Conservation (phyloP, 2,797 vertebrate genomes). For the Dermochelys coriacea region DNA sequence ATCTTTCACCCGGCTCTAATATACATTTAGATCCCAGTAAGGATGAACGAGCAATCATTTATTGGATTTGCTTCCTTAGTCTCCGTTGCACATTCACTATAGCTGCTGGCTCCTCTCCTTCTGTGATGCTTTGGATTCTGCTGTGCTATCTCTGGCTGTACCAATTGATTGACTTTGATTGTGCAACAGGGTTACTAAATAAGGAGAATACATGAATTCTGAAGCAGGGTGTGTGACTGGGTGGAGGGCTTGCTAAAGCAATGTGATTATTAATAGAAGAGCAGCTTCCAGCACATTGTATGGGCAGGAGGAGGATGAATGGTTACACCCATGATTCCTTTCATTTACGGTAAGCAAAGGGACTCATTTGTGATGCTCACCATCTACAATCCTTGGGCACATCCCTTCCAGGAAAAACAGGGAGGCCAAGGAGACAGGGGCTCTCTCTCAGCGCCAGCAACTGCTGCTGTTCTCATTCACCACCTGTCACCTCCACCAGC, state of each 20-base stretch:
- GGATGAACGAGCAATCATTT: fast-evolving
- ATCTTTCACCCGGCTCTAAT: not conserved
- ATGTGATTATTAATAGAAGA: slow-evolving; percentile 36
- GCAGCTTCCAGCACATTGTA: not conserved
- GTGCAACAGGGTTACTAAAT: slow-evolving; percentile 57
- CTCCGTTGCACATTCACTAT: fast-evolving
- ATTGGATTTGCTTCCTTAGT: not conserved
- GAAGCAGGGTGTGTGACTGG: slow-evolving; percentile 24
- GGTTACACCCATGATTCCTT: not conserved
- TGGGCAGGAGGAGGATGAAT: not conserved
- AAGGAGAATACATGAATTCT: slow-evolving; percentile 23
- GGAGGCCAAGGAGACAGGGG: not conserved
- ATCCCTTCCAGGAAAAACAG: not conserved
- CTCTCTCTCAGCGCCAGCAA: not conserved
- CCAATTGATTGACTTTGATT: not conserved
- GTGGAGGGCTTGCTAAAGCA: slow-evolving; percentile 38
- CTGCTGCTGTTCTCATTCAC: not conserved
- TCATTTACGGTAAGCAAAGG: not conserved
- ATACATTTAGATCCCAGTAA: fast-evolving
- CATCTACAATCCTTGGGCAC: not conserved
- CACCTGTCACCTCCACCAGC: not conserved
- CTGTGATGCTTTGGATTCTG: not conserved
- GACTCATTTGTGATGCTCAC: not conserved
- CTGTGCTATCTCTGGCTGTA: not conserved
- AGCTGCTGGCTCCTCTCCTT: not conserved